A percentile compares a stretch with the other conserved stretches of the same genome.
These are phyloP conservation scores for Danio rerio DNA, from an alignment of 2,113 vertebrate genomes.

Conservation along the genomic window GRCz12tu NC_133192.1:39558001-39558500, in stretches of 20 bases:
- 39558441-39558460: constrained; percentile 50
- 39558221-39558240: constrained; percentile 17
- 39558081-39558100: constrained; percentile 25
- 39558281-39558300: constrained; percentile 33
- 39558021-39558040: constrained; percentile 10
- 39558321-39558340: constrained; percentile 32
- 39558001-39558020: constrained; percentile 3
- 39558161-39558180: constrained; percentile 40
- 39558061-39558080: constrained; percentile 16
- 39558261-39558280: constrained; percentile 44
- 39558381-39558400: constrained; percentile 30
- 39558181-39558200: constrained; percentile 24
- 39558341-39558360: constrained; percentile 20
- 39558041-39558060: constrained; percentile 37
- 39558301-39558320: constrained; percentile 40
- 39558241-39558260: constrained; percentile 44
- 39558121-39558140: constrained; percentile 20
- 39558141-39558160: constrained; percentile 56
- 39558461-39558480: constrained; percentile 59
- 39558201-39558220: constrained; percentile 35
- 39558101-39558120: constrained; percentile 19
- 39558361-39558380: background rate
- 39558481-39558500: constrained; percentile 57
- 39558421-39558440: constrained; percentile 47
- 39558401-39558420: constrained; percentile 49